Base-by-base conservation (phyloP, 2,113 vertebrate genomes). In the Dasyurus viverrinus region DNA sequence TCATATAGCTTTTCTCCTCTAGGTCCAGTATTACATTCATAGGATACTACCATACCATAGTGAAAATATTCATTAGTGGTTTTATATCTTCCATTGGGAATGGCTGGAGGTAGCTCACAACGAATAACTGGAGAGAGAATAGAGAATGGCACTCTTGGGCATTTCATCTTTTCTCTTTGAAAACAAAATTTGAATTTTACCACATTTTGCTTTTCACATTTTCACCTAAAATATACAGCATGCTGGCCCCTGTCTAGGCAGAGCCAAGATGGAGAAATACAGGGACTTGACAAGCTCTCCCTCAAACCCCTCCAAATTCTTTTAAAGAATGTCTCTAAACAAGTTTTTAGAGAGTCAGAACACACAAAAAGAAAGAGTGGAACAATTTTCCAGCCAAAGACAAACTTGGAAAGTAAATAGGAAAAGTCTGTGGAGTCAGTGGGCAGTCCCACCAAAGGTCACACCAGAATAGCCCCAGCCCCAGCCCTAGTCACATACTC, bases 61-160 rank as follows among this genome's bases (percentile, higher is more conserved):
- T 8, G 3, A 96, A 98, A 98, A 9, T 97, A 91, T 1, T 93
- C 42, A 50, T 68, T 90, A 93, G 46, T 93, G 90, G 0, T 52
- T 50, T 96, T 16, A 97, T 98, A 97, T 53, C 42, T 52, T 96
- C 97, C 98, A 0, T 98, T 95, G 94, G 96, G 91, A 92, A 98
- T 98, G n/a, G 92, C 46, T 0, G 98, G 98, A 1, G 98, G 98
- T 0, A 97, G 92, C 47, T 25, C 5, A 0, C 98, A 98, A 4
- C 94, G 98, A 96, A 98, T 98, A 48, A 95, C 98, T 98, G 96
- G 60, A 89, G 47, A 93, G 89, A 92, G 0, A 93, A 93, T 57
- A 54, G 96, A 76, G 27, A 7, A 92, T 68, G 48, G 2, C 11
- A 96, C 92, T 96, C 90, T 95, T 95, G 26, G 93, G n/a, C 92